Evolutionary conservation across 2,797 vertebrate genomes (phyloP).

Genomic region (Acrossocheilus wenchowensis): DNA sequence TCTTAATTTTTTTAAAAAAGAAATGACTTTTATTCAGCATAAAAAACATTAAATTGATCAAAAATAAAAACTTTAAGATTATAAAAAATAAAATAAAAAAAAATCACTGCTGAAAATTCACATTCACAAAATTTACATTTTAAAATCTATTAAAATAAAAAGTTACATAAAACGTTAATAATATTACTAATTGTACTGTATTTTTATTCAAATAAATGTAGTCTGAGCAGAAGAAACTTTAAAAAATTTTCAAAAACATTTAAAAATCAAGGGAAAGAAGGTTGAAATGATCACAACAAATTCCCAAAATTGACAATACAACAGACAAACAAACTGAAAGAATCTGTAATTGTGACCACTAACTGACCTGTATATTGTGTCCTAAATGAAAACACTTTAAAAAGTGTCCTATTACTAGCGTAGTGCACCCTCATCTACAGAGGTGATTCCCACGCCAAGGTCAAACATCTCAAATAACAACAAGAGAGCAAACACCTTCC

Average conservation of each 20-base stretch:
- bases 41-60: not conserved
- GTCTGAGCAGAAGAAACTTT: not conserved
- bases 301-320: not conserved
- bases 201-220: not conserved
- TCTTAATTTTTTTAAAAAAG: too few relatives aligned
- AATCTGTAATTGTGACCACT: not conserved
- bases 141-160: not conserved
- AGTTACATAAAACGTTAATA: too few relatives aligned
- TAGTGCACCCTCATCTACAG: not conserved
- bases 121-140: not conserved
- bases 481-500: not conserved
- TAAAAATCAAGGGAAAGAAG: not conserved
- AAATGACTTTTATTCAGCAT: too few relatives aligned
- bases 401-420: not conserved
- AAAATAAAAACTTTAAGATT: not conserved
- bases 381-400: too few relatives aligned
- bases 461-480: conserved; percentile 22
- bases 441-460: not conserved
- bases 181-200: not conserved
- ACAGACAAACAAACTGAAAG: not conserved
- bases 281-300: not conserved
- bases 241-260: not conserved
- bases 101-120: not conserved
- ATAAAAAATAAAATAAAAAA: too few relatives aligned
- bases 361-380: not conserved